A percentile compares a stretch with the other conserved stretches of the same genome.
Conservation (phyloP, 2,113 vertebrate species). For the Colossoma macropomum region DNA sequence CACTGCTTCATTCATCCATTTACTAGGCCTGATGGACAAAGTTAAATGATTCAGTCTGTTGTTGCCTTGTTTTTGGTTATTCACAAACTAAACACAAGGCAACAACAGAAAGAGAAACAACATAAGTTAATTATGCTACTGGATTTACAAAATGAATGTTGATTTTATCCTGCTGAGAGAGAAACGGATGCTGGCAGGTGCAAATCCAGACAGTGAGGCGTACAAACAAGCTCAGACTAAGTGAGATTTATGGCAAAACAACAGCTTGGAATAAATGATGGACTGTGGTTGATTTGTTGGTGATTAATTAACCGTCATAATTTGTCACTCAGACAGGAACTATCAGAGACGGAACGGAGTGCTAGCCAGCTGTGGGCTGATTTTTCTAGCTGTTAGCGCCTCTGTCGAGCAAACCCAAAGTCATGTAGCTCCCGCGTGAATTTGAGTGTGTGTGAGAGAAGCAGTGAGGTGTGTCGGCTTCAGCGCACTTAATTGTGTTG, state of each 20-base stretch:
- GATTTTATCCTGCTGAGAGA: slow-evolving; percentile 19
- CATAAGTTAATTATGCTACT: neutral
- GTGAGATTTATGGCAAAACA: slow-evolving; percentile 14
- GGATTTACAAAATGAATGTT: neutral
- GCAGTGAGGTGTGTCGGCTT: slow-evolving; percentile 26
- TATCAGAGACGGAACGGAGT: neutral
- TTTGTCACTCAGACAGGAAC: slow-evolving; percentile 28
- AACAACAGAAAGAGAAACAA: neutral
- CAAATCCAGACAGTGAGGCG: neutral
- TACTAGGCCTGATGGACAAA: neutral
- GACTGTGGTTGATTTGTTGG: neutral
- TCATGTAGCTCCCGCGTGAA: neutral
- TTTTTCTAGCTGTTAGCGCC: slow-evolving; percentile 8
- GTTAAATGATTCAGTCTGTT: neutral
- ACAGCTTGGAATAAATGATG: slow-evolving; percentile 14
- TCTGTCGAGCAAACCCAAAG: slow-evolving; percentile 11
- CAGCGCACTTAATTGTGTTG: slow-evolving; percentile 33
- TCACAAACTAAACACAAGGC: neutral
- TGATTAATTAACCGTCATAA: slow-evolving; percentile 29
- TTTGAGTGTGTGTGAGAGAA: neutral
- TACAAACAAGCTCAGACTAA: neutral
- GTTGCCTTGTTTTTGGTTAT: neutral
- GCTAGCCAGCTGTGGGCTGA: slow-evolving; percentile 23
- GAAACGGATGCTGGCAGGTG: slow-evolving; percentile 13
- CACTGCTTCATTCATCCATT: neutral